These are phyloP conservation scores for Pseudopipra pipra DNA, from an alignment of 2,113 vertebrate species.

Conservation along the genomic window DNA sequence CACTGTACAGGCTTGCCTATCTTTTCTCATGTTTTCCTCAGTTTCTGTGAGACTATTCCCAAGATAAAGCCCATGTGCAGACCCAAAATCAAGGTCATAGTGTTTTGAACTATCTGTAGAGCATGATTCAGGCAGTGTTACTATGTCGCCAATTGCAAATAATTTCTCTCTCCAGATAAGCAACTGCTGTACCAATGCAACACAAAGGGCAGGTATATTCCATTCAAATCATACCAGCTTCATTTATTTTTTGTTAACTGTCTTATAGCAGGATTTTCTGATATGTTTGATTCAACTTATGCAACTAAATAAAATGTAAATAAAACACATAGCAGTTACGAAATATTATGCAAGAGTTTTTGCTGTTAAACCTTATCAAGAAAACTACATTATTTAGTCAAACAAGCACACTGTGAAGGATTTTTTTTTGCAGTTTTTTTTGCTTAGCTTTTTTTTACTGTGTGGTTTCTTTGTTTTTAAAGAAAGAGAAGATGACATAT, in stretches of 20 bases:
- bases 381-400: neutral
- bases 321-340: neutral
- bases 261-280: neutral
- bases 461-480: constrained; percentile 9
- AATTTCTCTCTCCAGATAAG: neutral
- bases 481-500: constrained; percentile 15
- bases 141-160: neutral
- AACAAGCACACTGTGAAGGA: neutral
- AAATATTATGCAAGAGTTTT: neutral
- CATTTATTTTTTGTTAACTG: neutral
- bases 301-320: neutral
- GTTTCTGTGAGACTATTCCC: neutral
- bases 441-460: neutral
- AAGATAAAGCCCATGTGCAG: neutral
- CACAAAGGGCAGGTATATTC: neutral
- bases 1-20: neutral
- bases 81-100: neutral
- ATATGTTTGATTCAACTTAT: neutral
- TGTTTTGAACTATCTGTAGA: neutral
- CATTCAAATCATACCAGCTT: neutral
- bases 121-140: neutral
- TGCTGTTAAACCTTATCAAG: neutral
- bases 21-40: neutral
- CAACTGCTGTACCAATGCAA: neutral
- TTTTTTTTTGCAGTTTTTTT: neutral